A percentile compares a stretch with the other conserved stretches of the same genome.
Evolutionary conservation across 2,888 invertebrate species (phyloP).

Genomic region (Sesia bembeciformis): DNA sequence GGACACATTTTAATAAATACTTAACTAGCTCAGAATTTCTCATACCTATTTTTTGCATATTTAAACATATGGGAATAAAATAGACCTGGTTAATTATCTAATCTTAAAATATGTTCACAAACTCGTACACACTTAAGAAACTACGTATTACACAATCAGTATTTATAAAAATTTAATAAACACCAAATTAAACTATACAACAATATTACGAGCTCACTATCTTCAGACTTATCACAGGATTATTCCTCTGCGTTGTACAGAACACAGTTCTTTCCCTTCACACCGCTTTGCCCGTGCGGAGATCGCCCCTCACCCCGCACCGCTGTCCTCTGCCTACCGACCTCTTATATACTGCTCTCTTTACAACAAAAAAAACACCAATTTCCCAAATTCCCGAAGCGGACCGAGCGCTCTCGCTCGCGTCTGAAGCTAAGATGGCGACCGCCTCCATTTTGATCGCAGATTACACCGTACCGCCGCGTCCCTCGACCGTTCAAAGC

Average conservation of each 20-base stretch:
- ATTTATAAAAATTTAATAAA: too few relatives aligned
- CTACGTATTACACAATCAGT: too few relatives aligned
- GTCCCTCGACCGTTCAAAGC: constrained; percentile 56
- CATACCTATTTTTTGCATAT: too few relatives aligned
- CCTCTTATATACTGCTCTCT: constrained; percentile 74
- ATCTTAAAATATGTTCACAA: too few relatives aligned
- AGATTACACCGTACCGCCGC: constrained; percentile 65
- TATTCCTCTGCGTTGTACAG: constrained; percentile 21
- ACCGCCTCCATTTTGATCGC: constrained; percentile 72
- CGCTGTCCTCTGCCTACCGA: constrained; percentile 63
- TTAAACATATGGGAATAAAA: too few relatives aligned
- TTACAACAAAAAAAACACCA: constrained; percentile 73
- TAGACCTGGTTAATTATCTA: too few relatives aligned
- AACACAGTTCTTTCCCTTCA: constrained; percentile 67
- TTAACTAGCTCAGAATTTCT: too few relatives aligned
- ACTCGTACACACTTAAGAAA: too few relatives aligned
- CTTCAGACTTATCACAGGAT: constrained; percentile 34
- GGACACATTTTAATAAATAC: too few relatives aligned
- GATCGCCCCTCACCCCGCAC: constrained; percentile 46
- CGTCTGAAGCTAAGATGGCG: constrained; percentile 68
- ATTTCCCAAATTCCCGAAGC: constrained; percentile 72
- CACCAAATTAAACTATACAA: too few relatives aligned
- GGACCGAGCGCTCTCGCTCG: constrained; percentile 64
- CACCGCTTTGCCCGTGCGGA: constrained; percentile 68
- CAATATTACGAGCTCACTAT: neutral